A percentile compares a stretch with the other conserved stretches of the same genome.
Conservation (phyloP, 2,888 invertebrate species). For the Heteromurus nitidus region DNA sequence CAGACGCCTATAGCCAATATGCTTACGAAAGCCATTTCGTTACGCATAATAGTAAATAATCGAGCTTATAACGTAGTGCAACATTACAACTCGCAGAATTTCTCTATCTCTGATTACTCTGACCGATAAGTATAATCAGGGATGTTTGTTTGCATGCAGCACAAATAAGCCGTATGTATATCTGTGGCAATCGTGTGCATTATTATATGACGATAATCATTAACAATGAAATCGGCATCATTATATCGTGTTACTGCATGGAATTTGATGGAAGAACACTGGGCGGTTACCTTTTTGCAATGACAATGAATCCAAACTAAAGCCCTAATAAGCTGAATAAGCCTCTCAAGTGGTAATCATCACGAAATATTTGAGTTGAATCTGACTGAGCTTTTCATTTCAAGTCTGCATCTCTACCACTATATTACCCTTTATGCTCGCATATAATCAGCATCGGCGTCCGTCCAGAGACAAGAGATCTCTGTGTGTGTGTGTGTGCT, state of each 20-base stretch:
- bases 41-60: too few relatives aligned
- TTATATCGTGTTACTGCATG: constrained; percentile 8
- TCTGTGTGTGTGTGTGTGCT: too few relatives aligned
- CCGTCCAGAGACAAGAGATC: too few relatives aligned
- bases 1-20: too few relatives aligned
- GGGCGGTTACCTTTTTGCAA: constrained; percentile 21
- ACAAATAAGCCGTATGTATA: not conserved
- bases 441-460: not conserved
- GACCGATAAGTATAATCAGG: too few relatives aligned
- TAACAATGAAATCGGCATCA: not conserved
- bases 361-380: not conserved
- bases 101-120: too few relatives aligned
- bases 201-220: not conserved
- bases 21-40: too few relatives aligned
- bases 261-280: constrained; percentile 25
- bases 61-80: too few relatives aligned
- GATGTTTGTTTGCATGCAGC: too few relatives aligned
- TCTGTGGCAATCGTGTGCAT: not conserved
- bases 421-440: not conserved
- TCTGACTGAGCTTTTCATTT: too few relatives aligned
- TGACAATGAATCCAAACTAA: too few relatives aligned
- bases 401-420: not conserved
- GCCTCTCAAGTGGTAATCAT: not conserved
- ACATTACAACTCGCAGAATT: too few relatives aligned
- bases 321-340: constrained; percentile 20